A percentile compares a stretch with the other conserved stretches of the same genome.
Evolutionary conservation across 2,113 vertebrate genomes (phyloP).

Genomic region (Hyperoodon ampullatus): DNA sequence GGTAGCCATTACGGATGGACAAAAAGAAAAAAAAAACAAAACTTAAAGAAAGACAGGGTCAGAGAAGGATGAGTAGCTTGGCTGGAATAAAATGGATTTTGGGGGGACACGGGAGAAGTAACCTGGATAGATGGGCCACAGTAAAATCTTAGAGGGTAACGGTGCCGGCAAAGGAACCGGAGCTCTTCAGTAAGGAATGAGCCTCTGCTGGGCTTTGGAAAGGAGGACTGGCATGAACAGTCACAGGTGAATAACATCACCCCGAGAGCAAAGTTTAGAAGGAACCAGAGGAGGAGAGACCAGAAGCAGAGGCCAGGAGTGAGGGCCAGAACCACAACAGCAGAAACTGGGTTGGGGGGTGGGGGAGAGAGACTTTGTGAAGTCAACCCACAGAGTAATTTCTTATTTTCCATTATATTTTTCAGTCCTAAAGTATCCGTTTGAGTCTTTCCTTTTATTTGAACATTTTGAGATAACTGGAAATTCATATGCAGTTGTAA

Average conservation of each 20-base stretch:
- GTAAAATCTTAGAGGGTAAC: background rate
- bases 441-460: background rate
- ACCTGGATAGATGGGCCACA: background rate
- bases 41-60: background rate
- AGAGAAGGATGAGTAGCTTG: background rate
- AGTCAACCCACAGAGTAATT: background rate
- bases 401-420: background rate
- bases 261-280: background rate
- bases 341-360: background rate
- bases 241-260: rapidly evolving
- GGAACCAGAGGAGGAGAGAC: background rate
- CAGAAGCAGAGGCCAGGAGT: background rate
- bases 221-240: background rate
- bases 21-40: background rate
- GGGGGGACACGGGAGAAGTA: background rate
- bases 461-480: background rate
- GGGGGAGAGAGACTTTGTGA: background rate
- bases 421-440: constrained; percentile 7
- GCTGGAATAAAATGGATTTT: background rate
- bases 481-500: background rate
- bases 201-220: background rate
- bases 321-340: background rate
- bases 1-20: background rate
- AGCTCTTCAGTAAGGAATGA: background rate
- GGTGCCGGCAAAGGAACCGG: background rate